Evolutionary conservation across 2,888 invertebrate genomes (phyloP), one percentile per base, ranked within the genome.

Genomic region (Ochropleura plecta): DNA sequence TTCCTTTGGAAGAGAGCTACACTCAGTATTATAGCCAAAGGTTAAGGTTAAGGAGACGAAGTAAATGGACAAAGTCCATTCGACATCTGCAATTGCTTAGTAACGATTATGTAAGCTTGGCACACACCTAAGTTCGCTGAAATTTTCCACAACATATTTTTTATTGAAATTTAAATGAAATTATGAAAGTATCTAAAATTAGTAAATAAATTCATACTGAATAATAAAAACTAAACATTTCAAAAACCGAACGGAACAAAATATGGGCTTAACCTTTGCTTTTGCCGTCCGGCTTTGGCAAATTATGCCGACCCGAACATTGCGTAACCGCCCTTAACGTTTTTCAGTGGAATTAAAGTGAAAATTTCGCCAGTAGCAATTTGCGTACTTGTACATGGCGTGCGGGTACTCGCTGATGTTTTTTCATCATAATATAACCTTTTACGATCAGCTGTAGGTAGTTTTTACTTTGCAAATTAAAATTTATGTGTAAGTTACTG

Each of bases 381-480:
- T 84, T 71, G 48, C 55, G 51, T 64, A 63, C 57, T 62, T n/a
- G 20, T 40, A 62, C 46, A 64, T 81, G 42, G 77, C 71, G 63
- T 76, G 82, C 30, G 57, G 73, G 40, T 8, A n/a, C 48, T n/a
- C 18, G 70, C 53, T 75, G 46, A 57, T 84, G 67, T 84, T 81
- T 82, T 84, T 69, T 69, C 70, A 71, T 59, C 65, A 84, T 62
- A 46, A n/a, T 70, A 71, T 69, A 69, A 66, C 48, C 65, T 84
- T 81, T 84, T 81, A 82, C 65, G 85, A 72, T 66, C 70, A 69
- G 42, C 16, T n/a, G 82, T 70, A 57, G 20, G 55, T 68, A 84
- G 53, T 80, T 80, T 65, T 68, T 66, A 80, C 66, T 70, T 57
- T 48, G 42, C 53, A 81, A 76, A 84, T 81, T 76, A 84, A 84